Conservation (phyloP, 2,888 invertebrate genomes). For the Conchocele bisecta region DNA sequence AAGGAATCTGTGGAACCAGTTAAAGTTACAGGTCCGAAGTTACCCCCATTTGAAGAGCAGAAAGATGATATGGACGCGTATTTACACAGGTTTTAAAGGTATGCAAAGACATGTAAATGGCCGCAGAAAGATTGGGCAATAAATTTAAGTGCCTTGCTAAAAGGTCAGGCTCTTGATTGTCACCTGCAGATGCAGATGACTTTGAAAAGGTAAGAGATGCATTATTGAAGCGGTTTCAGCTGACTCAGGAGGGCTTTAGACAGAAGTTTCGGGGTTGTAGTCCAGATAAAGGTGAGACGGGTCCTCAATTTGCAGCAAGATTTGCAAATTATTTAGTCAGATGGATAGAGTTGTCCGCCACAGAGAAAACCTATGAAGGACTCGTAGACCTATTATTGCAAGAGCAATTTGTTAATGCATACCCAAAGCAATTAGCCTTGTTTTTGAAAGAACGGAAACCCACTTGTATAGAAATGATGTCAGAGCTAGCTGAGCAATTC, state of each 20-base stretch:
- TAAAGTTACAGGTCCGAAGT: slow-evolving; percentile 8
- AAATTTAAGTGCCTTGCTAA: slow-evolving; percentile 1
- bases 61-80: slow-evolving; percentile 17
- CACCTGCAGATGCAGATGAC: background rate
- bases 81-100: background rate
- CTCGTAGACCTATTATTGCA: slow-evolving; percentile 3
- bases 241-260: slow-evolving; percentile 22
- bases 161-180: slow-evolving; percentile 2
- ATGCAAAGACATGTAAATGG: slow-evolving; percentile 1
- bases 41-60: slow-evolving; percentile 5
- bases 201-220: slow-evolving; percentile 6
- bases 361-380: background rate
- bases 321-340: slow-evolving; percentile 9
- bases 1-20: background rate
- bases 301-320: slow-evolving; percentile 3
- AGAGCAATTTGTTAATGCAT: slow-evolving; percentile 13
- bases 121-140: background rate
- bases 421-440: background rate
- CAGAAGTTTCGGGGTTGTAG: slow-evolving; percentile 1
- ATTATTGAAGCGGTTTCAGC: slow-evolving; percentile 6
- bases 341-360: background rate
- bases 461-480: background rate
- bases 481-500: slow-evolving; percentile 19
- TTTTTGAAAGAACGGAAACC: slow-evolving; percentile 17
- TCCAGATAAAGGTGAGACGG: background rate